Base-by-base conservation (phyloP, 1,140 invertebrate species). In the Coelopa frigida region DNA sequence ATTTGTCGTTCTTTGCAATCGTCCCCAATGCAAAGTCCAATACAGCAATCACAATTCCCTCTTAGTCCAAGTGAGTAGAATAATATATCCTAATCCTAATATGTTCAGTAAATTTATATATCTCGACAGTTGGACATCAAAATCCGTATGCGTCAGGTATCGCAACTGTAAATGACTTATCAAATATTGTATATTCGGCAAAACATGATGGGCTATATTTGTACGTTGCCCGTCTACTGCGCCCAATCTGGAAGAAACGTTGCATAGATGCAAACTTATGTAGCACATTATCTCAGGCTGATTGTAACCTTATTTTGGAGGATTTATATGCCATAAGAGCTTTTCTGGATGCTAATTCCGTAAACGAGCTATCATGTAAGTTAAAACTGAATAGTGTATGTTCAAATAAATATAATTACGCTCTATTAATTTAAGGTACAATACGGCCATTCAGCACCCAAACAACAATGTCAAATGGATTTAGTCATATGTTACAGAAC, bases 191-290 rank as follows among this genome's bases (percentile, higher is more conserved):
- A 11, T 72, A 57, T 59, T 71, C 70, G 14, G 79, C 86, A 4
- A 94, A 94, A 70, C 93, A 97, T 61, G 90, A 94, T 66, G 92
- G 90, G 1, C 73, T 98, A 0, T 98, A 96, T 72, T 74, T 96
- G 4, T 94, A 90, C 59, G 78, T 95, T 7, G 81, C 86, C 20
- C 78, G 93, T 50, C 85, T 97, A 53, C 66, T 97, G 5, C 73
- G 87, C 44, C 83, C 87, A 0, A 76, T 92, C 45, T 92, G 89
- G 89, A 81, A 81, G 55, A 64, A 80, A 45, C 78, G 78, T 51
- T 85, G 84, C 53, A 80, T 87, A 4, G 76, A 62, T 42, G 32
- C 48, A 1, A 44, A 60, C 18, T 48, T 70, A n/a, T 52, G 69
- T n/a, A 75, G 75, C 38, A 72, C 60, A 12, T 56, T 78, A 6